Conservation (phyloP, 2,888 invertebrate genomes). For the Stenotaenia linearis region DNA sequence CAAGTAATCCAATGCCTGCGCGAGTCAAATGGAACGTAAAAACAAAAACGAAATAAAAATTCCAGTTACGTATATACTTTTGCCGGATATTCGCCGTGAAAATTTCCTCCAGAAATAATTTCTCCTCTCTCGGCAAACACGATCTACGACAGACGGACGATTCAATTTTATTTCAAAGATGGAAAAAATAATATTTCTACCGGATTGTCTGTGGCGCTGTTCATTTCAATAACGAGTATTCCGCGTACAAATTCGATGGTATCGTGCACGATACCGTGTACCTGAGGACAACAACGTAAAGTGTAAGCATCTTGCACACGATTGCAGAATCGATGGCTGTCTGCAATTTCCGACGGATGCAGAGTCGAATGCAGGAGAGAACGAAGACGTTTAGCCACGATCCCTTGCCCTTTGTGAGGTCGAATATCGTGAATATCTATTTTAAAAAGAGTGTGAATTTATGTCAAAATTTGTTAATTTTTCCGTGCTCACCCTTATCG, state of each 20-base stretch:
- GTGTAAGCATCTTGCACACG: constrained; percentile 64
- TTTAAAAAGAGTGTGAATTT: not conserved
- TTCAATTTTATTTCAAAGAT: not conserved
- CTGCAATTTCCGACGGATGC: constrained; percentile 61
- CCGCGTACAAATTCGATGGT: constrained; percentile 59
- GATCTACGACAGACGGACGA: constrained; percentile 43
- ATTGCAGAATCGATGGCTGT: constrained; percentile 60
- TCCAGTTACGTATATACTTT: constrained; percentile 48
- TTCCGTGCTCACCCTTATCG: constrained; percentile 54
- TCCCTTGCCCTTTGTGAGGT: constrained; percentile 59
- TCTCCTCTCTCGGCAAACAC: constrained; percentile 56
- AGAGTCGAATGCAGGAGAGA: constrained; percentile 58
- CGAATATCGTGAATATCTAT: constrained; percentile 58
- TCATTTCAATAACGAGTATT: constrained; percentile 59
- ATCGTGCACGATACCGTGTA: constrained; percentile 61
- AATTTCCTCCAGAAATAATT: constrained; percentile 63
- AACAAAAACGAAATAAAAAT: not conserved
- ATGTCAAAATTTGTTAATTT: not conserved
- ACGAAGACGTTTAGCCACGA: constrained; percentile 56
- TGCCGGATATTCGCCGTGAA: constrained; percentile 65
- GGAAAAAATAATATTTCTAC: constrained; percentile 43
- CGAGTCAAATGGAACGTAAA: not conserved
- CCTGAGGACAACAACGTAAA: constrained; percentile 60
- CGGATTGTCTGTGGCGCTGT: constrained; percentile 63
- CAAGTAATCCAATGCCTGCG: constrained; percentile 58